phyloP scores from a whole-genome alignment of 2,888 invertebrate species.

The Gryllus longicercus region DNA sequence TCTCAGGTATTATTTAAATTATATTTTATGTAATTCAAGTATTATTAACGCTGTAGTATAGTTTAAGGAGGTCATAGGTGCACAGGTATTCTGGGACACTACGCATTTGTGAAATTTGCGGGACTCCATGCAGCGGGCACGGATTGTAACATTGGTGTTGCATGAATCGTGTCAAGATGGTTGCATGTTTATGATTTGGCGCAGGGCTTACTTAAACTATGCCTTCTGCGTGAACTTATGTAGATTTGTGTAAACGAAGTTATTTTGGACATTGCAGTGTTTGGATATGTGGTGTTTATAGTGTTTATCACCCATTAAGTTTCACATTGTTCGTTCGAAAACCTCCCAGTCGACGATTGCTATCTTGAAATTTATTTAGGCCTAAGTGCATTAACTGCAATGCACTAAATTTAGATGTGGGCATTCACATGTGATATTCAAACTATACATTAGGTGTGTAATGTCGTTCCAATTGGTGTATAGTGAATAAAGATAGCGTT shows the following conservation, averaged over 20 bases:
- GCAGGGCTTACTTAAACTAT: conserved; percentile 41
- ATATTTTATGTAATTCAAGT: not conserved
- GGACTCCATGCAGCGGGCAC: conserved; percentile 37
- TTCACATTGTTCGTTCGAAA: not conserved
- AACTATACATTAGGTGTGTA: not conserved
- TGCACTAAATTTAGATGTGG: conserved; percentile 31
- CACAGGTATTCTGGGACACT: conserved; percentile 26
- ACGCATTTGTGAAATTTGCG: conserved; percentile 35
- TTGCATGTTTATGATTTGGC: conserved; percentile 44
- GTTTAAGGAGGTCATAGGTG: not conserved
- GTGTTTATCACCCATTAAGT: not conserved
- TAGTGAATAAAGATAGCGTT: too few relatives aligned
- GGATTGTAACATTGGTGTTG: conserved; percentile 41
- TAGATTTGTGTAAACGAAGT: not conserved
- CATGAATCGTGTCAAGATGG: conserved; percentile 45
- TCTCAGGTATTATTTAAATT: conserved; percentile 39
- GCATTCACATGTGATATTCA: conserved; percentile 26
- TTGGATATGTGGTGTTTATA: not conserved
- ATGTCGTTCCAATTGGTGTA: not conserved
- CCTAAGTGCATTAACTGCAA: conserved; percentile 32
- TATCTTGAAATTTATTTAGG: conserved; percentile 20
- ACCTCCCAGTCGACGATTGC: conserved; percentile 3
- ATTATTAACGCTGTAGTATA: not conserved
- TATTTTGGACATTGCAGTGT: not conserved
- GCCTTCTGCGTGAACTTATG: not conserved